A percentile compares a stretch with the other conserved stretches of the same genome.
These are phyloP conservation scores for Alcedo atthis DNA, from an alignment of 2,797 vertebrate species.

Conservation along the genomic window DNA sequence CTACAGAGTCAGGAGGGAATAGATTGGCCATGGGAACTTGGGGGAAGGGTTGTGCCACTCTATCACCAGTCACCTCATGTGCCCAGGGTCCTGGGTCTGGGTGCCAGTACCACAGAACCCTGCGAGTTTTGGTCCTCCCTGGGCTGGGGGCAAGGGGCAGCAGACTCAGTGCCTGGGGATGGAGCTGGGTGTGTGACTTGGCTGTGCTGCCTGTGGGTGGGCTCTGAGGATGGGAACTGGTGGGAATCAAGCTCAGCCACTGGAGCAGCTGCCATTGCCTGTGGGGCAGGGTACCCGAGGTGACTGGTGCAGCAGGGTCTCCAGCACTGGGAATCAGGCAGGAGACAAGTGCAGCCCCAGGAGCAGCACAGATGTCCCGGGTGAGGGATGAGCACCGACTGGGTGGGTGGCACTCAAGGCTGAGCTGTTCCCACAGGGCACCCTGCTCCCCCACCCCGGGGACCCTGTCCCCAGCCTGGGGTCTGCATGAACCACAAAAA, in stretches of 20 bases:
- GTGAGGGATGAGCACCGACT: rapidly evolving
- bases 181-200: rapidly evolving
- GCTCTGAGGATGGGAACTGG: not conserved
- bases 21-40: rapidly evolving
- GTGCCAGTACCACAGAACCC: rapidly evolving
- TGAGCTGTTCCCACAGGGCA: not conserved
- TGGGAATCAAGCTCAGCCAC: rapidly evolving
- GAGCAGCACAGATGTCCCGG: rapidly evolving
- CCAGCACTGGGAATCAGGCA: rapidly evolving
- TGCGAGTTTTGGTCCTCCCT: rapidly evolving
- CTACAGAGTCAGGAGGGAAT: rapidly evolving
- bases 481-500: not conserved
- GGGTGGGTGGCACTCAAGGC: not conserved
- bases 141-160: not conserved
- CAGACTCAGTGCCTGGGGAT: rapidly evolving
- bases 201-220: not conserved
- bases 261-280: rapidly evolving
- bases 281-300: not conserved
- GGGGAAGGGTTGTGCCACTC: not conserved
- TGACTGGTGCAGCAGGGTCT: rapidly evolving
- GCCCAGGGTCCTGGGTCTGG: not conserved
- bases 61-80: not conserved
- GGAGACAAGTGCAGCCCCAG: not conserved
- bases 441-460: rapidly evolving
- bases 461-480: not conserved